Base-by-base conservation (phyloP, 2,888 invertebrate species). In the Tricholauxania praeusta region DNA sequence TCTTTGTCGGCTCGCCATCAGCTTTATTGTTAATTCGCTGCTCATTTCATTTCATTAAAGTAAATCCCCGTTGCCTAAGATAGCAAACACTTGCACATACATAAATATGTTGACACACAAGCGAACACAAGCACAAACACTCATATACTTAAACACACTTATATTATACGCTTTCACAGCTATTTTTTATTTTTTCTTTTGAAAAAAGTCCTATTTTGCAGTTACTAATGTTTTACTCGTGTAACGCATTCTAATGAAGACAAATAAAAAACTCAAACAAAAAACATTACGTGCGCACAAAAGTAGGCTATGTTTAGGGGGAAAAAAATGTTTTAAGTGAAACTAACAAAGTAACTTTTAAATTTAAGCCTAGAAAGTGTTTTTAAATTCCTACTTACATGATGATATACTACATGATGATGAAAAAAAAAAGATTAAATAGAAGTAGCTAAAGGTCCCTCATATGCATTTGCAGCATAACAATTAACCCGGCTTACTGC, bases 11-110 rank as follows among this genome's bases (percentile, higher is more conserved):
- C 28, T 53, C 10, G 39, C 39, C 39, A 49, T 15, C 32, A n/a
- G 47, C 28, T 57, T 15, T 14, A 28, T 55, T 68, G 47, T 57
- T 69, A 62, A 60, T 69, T 53, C 67, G 67, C 47, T 55, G 67
- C 67, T 67, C 67, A 67, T 67, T 57, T 57, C 7, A 55, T 67
- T 67, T 67, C 57, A 67, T 69, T 69, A 69, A 57, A 22, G 51
- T 60, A 39, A 60, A 49, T 60, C 52, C 69, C 39, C 39, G 10
- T 39, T 10, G 39, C 39, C 39, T 39, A 39, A 10, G 39, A 39
- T 69, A 39, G 10, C 39, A 39, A n/a, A 17, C 12, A 63, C 17
- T 19, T 12, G 19, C 19, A 63, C 17, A 63, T 48, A 63, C 28
- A 28, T 28, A 28, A 28, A 28, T 22, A 47, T 48, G 19, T 19